Evolutionary conservation across 1,140 invertebrate species (phyloP).

Genomic region (Drosophila obscura): DNA sequence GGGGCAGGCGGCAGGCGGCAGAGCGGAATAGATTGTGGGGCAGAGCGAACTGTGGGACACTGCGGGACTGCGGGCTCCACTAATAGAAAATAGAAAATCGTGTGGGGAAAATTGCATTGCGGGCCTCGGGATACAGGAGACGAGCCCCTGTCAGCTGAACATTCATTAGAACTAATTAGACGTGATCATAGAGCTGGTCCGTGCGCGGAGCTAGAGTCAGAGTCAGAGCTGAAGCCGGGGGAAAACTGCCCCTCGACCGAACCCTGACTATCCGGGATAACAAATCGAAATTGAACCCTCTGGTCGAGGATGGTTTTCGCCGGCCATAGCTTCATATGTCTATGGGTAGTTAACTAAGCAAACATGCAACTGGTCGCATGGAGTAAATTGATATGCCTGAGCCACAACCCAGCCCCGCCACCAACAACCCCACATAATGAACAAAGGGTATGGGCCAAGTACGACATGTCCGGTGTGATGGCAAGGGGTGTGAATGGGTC

Average conservation of each 20-base stretch:
- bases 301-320: too few relatives aligned
- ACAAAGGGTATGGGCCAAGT: too few relatives aligned
- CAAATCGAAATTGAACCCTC: constrained; percentile 13
- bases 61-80: too few relatives aligned
- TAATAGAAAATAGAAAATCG: constrained; percentile 55
- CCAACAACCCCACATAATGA: too few relatives aligned
- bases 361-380: constrained; percentile 51
- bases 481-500: too few relatives aligned
- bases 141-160: constrained; percentile 51
- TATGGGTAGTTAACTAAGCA: too few relatives aligned
- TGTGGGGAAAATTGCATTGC: constrained; percentile 62
- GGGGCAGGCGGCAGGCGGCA: too few relatives aligned
- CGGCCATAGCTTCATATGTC: too few relatives aligned
- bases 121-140: constrained; percentile 36
- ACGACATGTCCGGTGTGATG: too few relatives aligned
- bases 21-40: constrained; percentile 16
- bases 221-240: not conserved
- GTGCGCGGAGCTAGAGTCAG: not conserved
- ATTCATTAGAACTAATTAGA: constrained; percentile 79
- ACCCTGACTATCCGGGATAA: not conserved
- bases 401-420: too few relatives aligned
- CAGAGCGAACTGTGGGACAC: too few relatives aligned
- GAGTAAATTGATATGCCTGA: constrained; percentile 10
- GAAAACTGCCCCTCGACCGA: not conserved
- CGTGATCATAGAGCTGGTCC: constrained; percentile 54